Base-by-base conservation (phyloP, 2,888 invertebrate genomes). In the Melinaea marsaeus region DNA sequence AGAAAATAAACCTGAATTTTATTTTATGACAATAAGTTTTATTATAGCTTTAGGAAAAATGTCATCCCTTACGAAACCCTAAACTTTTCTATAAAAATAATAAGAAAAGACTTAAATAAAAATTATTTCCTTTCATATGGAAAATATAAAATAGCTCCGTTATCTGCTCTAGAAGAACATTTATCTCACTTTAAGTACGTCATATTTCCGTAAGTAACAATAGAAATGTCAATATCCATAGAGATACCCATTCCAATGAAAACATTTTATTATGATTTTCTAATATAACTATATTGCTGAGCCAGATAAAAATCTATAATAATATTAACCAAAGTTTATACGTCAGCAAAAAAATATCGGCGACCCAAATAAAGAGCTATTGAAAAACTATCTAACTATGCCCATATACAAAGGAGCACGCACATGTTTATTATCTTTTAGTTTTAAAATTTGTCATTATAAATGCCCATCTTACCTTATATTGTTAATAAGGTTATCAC, bases 321-420 rank as follows among this genome's bases (percentile, higher is more conserved):
- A 48, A 48, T 48, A 48, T 48, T 13, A n/a, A 13, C 47, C 13
- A 4, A 48, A 48, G 13, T n/a, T 48, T 7, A 48, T 13, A 48
- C 13, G 22, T 48, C 48, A 13, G 22, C 48, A 60, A 55, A 64
- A 64, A 64, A 64, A 61, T 64, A 64, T 64, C 42, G 57, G 57
- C 42, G 58, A 46, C 47, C 55, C 34, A 47, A 45, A 46, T 35
- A 54, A 58, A 47, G 54, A 47, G 54, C 57, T 61, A 64, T 64
- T 64, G 58, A 58, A 64, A 64, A 64, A 58, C 47, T 51, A 61
- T 61, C n/a, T 37, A 37, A 6, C 7, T 37, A 6, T 37, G 22
- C 22, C 22, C 22, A 48, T 0, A 48, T 48, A 48, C 48, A 7
- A 13, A 22, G 1, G 48, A 48, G n/a, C 48, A n/a, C 13, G 13